A percentile compares a stretch with the other conserved stretches of the same genome.
These are phyloP conservation scores for Chloroceryle amazona DNA, from an alignment of 2,797 vertebrate genomes.

Conservation along the genomic window DNA sequence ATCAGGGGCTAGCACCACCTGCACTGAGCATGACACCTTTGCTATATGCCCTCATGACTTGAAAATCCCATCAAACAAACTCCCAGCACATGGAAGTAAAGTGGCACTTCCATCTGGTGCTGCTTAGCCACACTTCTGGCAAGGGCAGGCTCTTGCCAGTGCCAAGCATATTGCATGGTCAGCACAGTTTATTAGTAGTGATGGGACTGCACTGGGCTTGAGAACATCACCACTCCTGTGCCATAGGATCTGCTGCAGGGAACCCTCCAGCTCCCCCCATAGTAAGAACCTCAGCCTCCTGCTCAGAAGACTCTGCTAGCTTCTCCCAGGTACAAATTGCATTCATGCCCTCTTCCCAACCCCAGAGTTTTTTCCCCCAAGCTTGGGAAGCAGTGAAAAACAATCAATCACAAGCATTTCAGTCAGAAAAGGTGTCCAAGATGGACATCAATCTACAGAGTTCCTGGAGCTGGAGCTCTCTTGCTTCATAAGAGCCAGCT, in stretches of 20 bases:
- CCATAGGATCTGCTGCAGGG: not conserved
- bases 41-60: not conserved
- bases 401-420: not conserved
- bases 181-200: not conserved
- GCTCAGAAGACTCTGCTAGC: not conserved
- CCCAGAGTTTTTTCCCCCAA: not conserved
- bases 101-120: not conserved
- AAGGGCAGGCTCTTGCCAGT: not conserved
- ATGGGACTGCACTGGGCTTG: not conserved
- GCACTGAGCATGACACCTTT: not conserved
- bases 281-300: not conserved
- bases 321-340: not conserved
- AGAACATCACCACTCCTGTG: not conserved
- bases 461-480: not conserved
- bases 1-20: not conserved
- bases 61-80: not conserved
- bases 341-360: not conserved
- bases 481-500: slow-evolving; percentile 37
- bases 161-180: not conserved
- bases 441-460: not conserved
- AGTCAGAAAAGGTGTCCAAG: not conserved
- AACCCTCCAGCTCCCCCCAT: not conserved
- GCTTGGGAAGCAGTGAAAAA: not conserved
- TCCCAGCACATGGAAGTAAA: not conserved
- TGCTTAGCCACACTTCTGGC: not conserved